Conservation (phyloP, 2,113 vertebrate genomes). For the Pangasianodon hypophthalmus region DNA sequence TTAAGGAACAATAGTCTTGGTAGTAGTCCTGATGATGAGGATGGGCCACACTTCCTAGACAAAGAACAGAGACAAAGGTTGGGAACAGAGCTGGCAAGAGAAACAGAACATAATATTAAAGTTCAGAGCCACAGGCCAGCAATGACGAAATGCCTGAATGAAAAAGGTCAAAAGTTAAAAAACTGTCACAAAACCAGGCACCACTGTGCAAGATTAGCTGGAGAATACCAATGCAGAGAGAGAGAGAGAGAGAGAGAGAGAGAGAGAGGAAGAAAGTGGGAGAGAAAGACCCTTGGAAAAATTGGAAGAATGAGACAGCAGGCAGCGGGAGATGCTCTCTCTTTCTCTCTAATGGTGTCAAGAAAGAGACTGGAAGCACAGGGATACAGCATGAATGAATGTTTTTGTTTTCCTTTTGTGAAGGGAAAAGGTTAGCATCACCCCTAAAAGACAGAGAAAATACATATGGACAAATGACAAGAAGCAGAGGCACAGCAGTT, state of each 20-base stretch:
- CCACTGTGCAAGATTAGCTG: neutral
- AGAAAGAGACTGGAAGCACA: neutral
- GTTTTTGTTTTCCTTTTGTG: slow-evolving; percentile 44
- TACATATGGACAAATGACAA: slow-evolving; percentile 32
- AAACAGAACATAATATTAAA: neutral
- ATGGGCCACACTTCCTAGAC: neutral
- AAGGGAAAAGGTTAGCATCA: slow-evolving; percentile 42
- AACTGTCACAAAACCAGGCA: neutral
- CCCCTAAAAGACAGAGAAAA: slow-evolving; percentile 38
- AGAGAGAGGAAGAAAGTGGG: neutral
- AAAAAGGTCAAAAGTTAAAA: neutral
- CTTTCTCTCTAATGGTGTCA: neutral
- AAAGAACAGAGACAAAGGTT: neutral
- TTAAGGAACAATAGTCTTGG: slow-evolving; percentile 16
- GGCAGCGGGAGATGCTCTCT: neutral
- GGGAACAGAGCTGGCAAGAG: neutral
- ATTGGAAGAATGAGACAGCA: neutral
- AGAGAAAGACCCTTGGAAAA: neutral
- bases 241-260: neutral
- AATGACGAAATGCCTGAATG: neutral
- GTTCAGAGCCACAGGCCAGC: neutral
- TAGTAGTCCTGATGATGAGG: neutral
- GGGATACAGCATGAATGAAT: slow-evolving; percentile 32
- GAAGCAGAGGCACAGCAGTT: slow-evolving; percentile 56
- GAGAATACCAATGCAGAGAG: neutral